phyloP scores from a whole-genome alignment of 2,113 vertebrate species.

The Tauraco erythrolophus region DNA sequence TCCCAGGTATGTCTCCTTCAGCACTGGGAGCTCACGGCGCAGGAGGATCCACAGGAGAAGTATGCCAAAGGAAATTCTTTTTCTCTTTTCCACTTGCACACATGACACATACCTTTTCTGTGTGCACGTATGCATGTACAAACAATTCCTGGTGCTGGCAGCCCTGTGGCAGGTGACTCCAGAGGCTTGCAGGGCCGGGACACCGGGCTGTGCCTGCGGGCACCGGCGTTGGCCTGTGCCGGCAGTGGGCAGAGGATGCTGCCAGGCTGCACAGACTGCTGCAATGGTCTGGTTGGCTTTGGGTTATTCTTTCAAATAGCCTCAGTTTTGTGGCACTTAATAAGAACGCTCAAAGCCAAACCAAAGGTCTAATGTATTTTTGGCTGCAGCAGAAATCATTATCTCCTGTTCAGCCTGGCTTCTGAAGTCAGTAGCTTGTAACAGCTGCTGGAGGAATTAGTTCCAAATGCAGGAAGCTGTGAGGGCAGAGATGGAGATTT shows the following conservation, averaged over 20 bases:
- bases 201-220: no score
- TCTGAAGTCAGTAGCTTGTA: not conserved
- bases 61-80: no score
- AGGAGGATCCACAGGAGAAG: not conserved
- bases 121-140: accelerated
- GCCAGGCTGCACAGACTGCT: not conserved
- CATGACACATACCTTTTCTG: no score
- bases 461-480: not conserved
- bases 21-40: not conserved
- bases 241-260: not conserved
- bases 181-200: not conserved
- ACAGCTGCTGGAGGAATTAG: not conserved
- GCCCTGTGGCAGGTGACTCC: not conserved
- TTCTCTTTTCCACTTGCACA: not conserved
- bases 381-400: not conserved
- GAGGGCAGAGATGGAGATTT: not conserved
- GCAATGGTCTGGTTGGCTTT: accelerated
- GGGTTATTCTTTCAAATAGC: not conserved
- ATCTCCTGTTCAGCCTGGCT: not conserved
- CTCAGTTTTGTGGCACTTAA: not conserved
- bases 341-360: not conserved
- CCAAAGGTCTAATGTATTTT: not conserved
- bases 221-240: no score
- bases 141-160: not conserved
- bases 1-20: not conserved